Conservation (phyloP, 2,888 invertebrate genomes). For the Lingula anatina region DNA sequence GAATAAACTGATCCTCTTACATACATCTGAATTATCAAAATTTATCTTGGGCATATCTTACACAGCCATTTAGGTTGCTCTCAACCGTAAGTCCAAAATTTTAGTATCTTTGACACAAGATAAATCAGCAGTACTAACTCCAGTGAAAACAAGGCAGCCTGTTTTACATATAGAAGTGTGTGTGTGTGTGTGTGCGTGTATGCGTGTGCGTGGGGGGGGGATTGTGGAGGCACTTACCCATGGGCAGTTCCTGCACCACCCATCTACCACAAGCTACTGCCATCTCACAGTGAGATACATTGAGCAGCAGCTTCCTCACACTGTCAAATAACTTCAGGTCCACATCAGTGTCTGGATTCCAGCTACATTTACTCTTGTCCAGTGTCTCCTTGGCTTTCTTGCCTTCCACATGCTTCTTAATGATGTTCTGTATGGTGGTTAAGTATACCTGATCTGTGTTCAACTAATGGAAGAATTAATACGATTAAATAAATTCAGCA, state of each 20-base stretch:
- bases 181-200: too few relatives aligned
- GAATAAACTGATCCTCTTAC: too few relatives aligned
- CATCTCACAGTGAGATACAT: constrained; percentile 25
- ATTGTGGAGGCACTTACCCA: constrained; percentile 30
- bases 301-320: constrained; percentile 19
- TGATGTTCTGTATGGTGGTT: constrained; percentile 32
- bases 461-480: constrained; percentile 20
- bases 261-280: constrained; percentile 33
- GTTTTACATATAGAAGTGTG: too few relatives aligned
- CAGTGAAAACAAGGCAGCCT: too few relatives aligned
- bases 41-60: too few relatives aligned
- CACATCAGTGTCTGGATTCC: constrained; percentile 21
- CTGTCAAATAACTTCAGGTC: constrained; percentile 19
- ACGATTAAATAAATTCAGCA: too few relatives aligned
- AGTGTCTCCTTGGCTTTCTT: constrained; percentile 8
- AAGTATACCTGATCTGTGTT: constrained; percentile 28
- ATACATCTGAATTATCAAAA: too few relatives aligned
- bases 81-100: too few relatives aligned
- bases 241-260: constrained; percentile 32
- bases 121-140: too few relatives aligned
- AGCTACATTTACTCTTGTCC: constrained; percentile 28
- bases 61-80: too few relatives aligned
- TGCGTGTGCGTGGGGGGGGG: too few relatives aligned
- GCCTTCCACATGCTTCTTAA: constrained; percentile 19
- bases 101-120: too few relatives aligned